Percentiles rank a stretch among this genome's conserved stretches.
phyloP scores from a whole-genome alignment of 2,888 invertebrate species.

The Limnephilus marmoratus region DNA sequence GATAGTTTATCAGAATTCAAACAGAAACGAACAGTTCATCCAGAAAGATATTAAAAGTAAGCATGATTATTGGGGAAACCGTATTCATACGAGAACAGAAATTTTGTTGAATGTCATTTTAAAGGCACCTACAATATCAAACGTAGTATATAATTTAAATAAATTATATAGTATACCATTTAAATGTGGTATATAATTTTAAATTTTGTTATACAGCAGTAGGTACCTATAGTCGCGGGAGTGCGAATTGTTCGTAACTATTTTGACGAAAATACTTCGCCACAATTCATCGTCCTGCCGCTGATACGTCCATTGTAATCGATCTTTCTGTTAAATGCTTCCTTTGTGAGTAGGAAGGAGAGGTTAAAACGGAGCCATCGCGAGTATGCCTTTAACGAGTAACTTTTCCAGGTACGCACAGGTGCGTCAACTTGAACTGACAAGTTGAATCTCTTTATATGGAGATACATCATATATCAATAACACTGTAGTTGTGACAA shows the following conservation, averaged over 20 bases:
- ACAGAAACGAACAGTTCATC: too few species aligned
- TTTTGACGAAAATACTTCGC: slow-evolving; percentile 11
- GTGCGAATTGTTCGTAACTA: background rate
- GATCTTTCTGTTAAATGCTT: background rate
- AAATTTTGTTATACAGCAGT: background rate
- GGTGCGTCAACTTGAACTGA: background rate
- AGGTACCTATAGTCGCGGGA: background rate
- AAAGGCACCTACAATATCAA: background rate
- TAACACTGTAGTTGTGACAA: background rate
- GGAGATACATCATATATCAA: slow-evolving; percentile 32
- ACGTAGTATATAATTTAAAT: background rate
- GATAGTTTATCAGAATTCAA: too few species aligned
- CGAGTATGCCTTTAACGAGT: background rate
- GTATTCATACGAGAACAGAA: too few species aligned
- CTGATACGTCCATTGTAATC: background rate
- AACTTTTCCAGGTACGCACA: background rate
- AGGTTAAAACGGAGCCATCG: background rate
- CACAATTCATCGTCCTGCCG: background rate
- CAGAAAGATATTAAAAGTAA: too few species aligned
- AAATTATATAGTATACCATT: background rate
- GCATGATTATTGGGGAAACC: too few species aligned
- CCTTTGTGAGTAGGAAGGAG: background rate
- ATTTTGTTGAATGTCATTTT: background rate
- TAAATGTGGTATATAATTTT: background rate
- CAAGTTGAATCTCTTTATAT: slow-evolving; percentile 39